phyloP scores from a whole-genome alignment of 2,113 vertebrate genomes.

The Columbina picui region DNA sequence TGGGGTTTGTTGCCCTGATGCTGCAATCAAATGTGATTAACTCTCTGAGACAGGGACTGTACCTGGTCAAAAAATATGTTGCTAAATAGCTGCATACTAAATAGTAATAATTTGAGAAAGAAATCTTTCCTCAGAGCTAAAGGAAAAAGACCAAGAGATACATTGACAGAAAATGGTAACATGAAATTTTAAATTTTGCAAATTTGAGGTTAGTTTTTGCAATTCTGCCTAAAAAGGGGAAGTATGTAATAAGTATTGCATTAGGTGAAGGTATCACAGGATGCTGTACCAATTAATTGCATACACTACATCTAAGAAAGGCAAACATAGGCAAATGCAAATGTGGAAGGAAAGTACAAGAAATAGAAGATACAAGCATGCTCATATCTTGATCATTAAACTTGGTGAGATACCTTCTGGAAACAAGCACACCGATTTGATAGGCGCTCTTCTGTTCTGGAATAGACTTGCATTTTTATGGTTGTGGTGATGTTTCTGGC shows the following conservation, averaged over 20 bases:
- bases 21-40: background rate
- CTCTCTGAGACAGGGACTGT: background rate
- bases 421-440: background rate
- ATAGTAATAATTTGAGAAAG: background rate
- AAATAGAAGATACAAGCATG: background rate
- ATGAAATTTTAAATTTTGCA: background rate
- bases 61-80: background rate
- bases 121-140: background rate
- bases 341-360: background rate
- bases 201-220: background rate
- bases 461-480: conserved; percentile 38
- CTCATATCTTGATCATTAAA: background rate
- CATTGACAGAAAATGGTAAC: background rate
- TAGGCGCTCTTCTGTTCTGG: background rate
- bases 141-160: background rate
- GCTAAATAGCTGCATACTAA: background rate
- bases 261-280: background rate
- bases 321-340: background rate
- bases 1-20: background rate
- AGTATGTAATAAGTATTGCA: background rate
- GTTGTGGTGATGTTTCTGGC: conserved; percentile 14
- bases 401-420: conserved; percentile 46
- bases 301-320: background rate
- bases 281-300: background rate
- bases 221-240: background rate